Evolutionary conservation across 2,888 invertebrate species (phyloP).

Genomic region (Dicroscelio sp.): DNA sequence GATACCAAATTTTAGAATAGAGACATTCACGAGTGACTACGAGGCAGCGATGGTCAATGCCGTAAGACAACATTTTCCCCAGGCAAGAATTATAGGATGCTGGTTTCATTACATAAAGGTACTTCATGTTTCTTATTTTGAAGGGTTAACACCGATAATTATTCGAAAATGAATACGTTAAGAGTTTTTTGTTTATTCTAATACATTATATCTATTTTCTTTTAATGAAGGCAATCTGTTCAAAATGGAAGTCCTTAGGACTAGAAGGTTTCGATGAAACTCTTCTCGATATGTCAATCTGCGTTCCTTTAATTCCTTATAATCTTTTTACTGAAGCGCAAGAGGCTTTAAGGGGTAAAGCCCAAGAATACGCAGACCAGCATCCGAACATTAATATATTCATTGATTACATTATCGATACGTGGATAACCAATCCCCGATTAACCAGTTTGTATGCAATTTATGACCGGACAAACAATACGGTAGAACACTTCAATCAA

Average conservation of each 20-base stretch:
- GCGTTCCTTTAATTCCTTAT: background rate
- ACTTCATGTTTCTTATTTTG: background rate
- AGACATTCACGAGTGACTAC: background rate
- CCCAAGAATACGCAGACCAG: background rate
- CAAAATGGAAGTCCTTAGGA: background rate
- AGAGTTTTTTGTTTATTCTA: no score
- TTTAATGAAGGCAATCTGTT: background rate
- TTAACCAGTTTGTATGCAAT: background rate
- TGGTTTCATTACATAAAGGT: slow-evolving; percentile 24
- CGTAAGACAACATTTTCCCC: background rate
- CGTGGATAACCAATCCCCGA: background rate
- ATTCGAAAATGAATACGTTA: no score
- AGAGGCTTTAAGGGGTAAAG: background rate
- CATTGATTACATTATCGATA: background rate
- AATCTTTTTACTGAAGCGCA: background rate
- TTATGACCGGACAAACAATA: no score
- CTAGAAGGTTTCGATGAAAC: background rate
- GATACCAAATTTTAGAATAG: background rate
- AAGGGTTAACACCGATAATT: no score
- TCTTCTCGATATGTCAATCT: background rate
- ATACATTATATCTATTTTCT: background rate
- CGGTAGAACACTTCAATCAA: no score
- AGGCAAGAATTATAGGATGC: background rate
- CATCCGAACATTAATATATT: background rate
- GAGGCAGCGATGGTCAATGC: background rate